Evolutionary conservation across 1,140 invertebrate species (phyloP).

Genomic region (Formica exsecta): DNA sequence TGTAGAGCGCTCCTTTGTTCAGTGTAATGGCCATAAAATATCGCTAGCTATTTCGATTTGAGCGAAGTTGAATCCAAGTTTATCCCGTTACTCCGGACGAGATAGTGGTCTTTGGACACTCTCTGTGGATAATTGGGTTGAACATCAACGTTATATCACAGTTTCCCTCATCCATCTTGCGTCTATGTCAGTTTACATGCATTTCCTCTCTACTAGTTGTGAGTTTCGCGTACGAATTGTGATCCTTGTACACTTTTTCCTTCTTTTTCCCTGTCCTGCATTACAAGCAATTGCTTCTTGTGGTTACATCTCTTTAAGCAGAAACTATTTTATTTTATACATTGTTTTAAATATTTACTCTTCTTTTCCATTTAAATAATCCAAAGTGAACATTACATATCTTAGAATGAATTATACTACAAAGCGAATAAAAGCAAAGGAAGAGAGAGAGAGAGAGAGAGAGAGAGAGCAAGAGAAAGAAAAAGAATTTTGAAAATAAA

Average conservation of each 20-base stretch:
- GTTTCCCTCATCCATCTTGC: slow-evolving; percentile 27
- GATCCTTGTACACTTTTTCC: neutral
- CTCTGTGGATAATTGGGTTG: slow-evolving; percentile 53
- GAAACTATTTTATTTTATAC: no score
- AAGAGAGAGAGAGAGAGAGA: no score
- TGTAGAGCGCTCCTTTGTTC: slow-evolving; percentile 44
- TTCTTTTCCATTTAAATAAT: slow-evolving; percentile 11
- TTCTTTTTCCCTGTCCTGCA: neutral
- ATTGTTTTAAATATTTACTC: neutral
- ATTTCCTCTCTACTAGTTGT: neutral
- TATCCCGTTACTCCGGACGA: slow-evolving; percentile 28
- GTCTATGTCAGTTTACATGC: slow-evolving; percentile 29
- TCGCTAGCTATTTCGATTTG: slow-evolving; percentile 53
- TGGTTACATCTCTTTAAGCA: no score
- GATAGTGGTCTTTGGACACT: slow-evolving; percentile 55
- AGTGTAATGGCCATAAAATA: slow-evolving; percentile 48
- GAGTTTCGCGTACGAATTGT: slow-evolving; percentile 19
- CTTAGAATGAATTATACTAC: neutral
- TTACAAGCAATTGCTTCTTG: neutral
- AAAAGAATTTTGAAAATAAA: slow-evolving; percentile 8
- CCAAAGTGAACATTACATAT: neutral
- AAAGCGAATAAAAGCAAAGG: neutral
- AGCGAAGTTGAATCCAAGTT: slow-evolving; percentile 55
- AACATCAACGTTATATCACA: slow-evolving; percentile 54
- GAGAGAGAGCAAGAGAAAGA: no score